A percentile compares a stretch with the other conserved stretches of the same genome.
phyloP scores from a whole-genome alignment of 2,888 invertebrate genomes.

The Gymnoscelis rufifasciata region DNA sequence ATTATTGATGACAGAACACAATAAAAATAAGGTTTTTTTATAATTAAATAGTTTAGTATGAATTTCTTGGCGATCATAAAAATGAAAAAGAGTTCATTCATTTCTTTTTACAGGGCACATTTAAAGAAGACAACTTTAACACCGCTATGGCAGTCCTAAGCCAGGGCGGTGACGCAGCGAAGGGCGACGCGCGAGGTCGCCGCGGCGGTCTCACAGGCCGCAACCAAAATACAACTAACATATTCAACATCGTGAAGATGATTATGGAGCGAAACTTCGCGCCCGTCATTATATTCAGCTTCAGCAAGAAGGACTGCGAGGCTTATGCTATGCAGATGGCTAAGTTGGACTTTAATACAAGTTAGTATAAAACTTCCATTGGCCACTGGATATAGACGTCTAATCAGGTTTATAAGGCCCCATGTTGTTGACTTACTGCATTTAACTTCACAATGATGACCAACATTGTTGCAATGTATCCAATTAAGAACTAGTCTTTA shows the following conservation, averaged over 20 bases:
- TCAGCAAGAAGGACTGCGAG: slow-evolving; percentile 99
- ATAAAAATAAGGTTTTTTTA: no score
- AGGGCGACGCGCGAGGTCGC: slow-evolving; percentile 88
- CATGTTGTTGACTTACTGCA: no score
- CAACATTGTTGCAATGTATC: no score
- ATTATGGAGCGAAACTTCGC: slow-evolving; percentile 98
- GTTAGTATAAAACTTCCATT: slow-evolving; percentile 57
- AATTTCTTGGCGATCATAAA: no score
- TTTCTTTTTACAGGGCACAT: slow-evolving; percentile 92
- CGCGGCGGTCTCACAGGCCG: slow-evolving; percentile 84
- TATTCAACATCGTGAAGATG: slow-evolving; percentile 99
- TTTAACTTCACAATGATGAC: no score
- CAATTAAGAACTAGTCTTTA: no score
- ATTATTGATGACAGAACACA: no score
- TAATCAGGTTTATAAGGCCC: neutral
- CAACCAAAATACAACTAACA: slow-evolving; percentile 86
- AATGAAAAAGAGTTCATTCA: no score
- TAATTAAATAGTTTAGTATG: no score
- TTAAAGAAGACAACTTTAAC: slow-evolving; percentile 98
- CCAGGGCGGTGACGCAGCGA: slow-evolving; percentile 89
- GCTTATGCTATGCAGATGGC: slow-evolving; percentile 97
- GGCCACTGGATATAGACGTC: neutral
- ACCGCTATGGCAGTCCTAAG: slow-evolving; percentile 96
- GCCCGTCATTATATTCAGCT: slow-evolving; percentile 99
- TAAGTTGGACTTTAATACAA: slow-evolving; percentile 96